Conservation (phyloP, 2,888 invertebrate genomes). For the Thysanoteuthis rhombus region DNA sequence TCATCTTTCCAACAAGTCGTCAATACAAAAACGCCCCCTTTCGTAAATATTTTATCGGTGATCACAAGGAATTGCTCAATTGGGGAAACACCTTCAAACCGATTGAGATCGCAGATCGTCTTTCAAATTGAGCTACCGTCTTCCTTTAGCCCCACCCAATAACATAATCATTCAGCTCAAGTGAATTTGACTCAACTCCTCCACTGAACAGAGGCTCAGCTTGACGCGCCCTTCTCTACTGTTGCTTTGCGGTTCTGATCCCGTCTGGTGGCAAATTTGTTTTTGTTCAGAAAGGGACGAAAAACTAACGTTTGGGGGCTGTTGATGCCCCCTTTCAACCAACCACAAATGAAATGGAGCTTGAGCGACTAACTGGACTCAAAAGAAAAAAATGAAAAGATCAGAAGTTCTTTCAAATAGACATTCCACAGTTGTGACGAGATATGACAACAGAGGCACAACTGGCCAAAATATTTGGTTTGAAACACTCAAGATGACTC, state of each 20-base stretch:
- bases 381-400: background rate
- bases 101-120: background rate
- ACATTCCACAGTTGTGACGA: conserved; percentile 12
- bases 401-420: background rate
- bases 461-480: background rate
- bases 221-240: background rate
- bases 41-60: conserved; percentile 12
- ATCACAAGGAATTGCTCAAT: background rate
- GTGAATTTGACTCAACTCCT: background rate
- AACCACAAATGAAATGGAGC: background rate
- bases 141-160: background rate
- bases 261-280: background rate
- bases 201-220: background rate
- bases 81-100: background rate
- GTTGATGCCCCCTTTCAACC: background rate
- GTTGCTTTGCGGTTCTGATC: background rate
- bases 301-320: background rate
- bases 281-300: background rate
- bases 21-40: background rate
- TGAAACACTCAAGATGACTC: background rate
- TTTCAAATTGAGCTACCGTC: background rate
- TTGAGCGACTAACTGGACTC: background rate
- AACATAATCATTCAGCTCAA: background rate
- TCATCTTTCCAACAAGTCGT: background rate
- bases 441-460: background rate